These are phyloP conservation scores for Chionoecetes opilio DNA, from an alignment of 1,140 invertebrate genomes.

Conservation along the genomic window DNA sequence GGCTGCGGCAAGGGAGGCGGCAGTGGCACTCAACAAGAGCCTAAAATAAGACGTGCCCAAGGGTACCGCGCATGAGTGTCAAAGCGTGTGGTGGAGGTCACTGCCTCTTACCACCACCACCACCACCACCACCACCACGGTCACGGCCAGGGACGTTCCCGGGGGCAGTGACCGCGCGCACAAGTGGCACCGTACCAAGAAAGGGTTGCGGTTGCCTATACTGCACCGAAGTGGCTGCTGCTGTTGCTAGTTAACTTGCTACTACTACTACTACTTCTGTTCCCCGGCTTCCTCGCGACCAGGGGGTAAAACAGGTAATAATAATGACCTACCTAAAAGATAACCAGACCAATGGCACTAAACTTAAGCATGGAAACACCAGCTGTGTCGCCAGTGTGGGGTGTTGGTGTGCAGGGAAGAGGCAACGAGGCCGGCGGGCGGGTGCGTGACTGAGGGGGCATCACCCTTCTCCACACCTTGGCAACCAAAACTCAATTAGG, in stretches of 20 bases:
- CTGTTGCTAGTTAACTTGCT: too few relatives aligned
- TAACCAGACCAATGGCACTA: too few relatives aligned
- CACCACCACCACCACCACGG: conserved; percentile 36
- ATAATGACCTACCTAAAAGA: too few relatives aligned
- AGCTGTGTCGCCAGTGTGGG: too few relatives aligned
- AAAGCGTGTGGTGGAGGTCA: not conserved
- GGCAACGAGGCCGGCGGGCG: too few relatives aligned
- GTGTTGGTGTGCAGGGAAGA: too few relatives aligned
- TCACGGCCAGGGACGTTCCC: conserved; percentile 57
- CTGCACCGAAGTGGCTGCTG: too few relatives aligned
- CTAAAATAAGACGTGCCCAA: conserved; percentile 20
- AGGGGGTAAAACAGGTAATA: too few relatives aligned
- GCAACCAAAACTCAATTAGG: not conserved
- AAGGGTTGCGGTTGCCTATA: not conserved
- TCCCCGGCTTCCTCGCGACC: too few relatives aligned
- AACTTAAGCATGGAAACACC: too few relatives aligned
- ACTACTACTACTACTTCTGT: too few relatives aligned
- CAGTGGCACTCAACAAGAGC: not conserved
- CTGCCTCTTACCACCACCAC: not conserved
- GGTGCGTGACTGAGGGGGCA: not conserved
- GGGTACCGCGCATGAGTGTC: conserved; percentile 7
- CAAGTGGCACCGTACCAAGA: not conserved
- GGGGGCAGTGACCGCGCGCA: conserved; percentile 27
- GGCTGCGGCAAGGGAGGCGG: too few relatives aligned
- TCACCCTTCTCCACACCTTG: not conserved